Base-by-base conservation (phyloP, 2,888 invertebrate species). In the Achlya flavicornis region DNA sequence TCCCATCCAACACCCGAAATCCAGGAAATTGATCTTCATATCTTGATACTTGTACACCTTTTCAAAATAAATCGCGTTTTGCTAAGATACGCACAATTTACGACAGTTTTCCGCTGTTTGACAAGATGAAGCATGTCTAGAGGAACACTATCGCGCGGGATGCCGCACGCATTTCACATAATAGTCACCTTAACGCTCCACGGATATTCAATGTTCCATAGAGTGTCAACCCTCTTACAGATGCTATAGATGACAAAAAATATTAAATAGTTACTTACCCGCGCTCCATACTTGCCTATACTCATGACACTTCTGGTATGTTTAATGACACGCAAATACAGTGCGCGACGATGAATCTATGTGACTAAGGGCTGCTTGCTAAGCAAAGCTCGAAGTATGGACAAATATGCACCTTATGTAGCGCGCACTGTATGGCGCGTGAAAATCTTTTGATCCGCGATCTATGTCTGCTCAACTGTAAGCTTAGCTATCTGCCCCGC, bases 121-220 rank as follows among this genome's bases (percentile, higher is more conserved):
- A 79, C 77, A 75, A 73, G 71, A 67, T 72, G 74, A 67, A 80
- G 78, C 19, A 77, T 79, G 78, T 80, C 78, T 66, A 10, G n/a
- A 67, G 69, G 71, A 67, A 70, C 73, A 74, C 73, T 69, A 75
- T 74, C 71, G 67, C 71, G 68, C 72, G 70, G 76, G 41, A 59
- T 41, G 38, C 41, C 11, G 60, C 16, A 14, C 41, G 53, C 74
- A 72, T 78, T 79, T 69, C 70, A 72, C 71, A 80, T 79, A 78
- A 79, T 81, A 80, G 74, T 53, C 53, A 19, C 66, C 72, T 73
- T 62, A 63, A 74, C 75, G 69, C 72, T 72, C 72, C 63, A 68
- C 71, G 78, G 76, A 76, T 81, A 85, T 85, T 83, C 82, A 80
- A 83, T 84, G 82, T 79, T 67, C 75, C 76, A 71, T 69, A 57